These are phyloP conservation scores for Agonopterix heracliana DNA, from an alignment of 2,888 invertebrate species.

Conservation along the genomic window DNA sequence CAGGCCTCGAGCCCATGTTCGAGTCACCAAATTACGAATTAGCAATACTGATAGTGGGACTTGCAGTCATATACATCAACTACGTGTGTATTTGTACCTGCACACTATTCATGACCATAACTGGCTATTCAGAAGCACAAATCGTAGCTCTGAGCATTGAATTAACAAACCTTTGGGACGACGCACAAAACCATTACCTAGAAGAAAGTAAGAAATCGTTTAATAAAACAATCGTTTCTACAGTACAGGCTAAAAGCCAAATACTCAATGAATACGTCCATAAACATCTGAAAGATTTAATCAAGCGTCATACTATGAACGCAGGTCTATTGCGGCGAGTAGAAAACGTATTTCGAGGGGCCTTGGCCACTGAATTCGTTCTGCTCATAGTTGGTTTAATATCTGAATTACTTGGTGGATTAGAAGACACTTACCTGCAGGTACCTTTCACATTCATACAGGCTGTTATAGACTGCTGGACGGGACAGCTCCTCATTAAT, in stretches of 20 bases:
- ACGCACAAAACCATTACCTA: constrained; percentile 21
- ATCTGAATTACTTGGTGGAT: constrained; percentile 31
- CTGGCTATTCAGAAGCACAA: constrained; percentile 45
- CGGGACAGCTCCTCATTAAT: constrained; percentile 46
- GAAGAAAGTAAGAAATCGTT: not conserved
- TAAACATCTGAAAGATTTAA: constrained; percentile 20
- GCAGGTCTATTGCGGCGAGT: constrained; percentile 24
- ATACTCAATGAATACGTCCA: constrained; percentile 19
- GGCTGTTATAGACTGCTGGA: constrained; percentile 42
- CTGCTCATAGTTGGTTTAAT: constrained; percentile 27
- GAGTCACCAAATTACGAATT: constrained; percentile 47
- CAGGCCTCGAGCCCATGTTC: constrained; percentile 46
- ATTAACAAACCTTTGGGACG: constrained; percentile 32
- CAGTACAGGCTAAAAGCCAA: not conserved
- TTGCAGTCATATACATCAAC: constrained; percentile 3
- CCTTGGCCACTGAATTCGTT: constrained; percentile 33
- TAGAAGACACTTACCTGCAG: constrained; percentile 40
- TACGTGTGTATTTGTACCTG: constrained; percentile 33
- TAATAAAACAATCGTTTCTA: too few species aligned
- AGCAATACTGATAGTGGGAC: constrained; percentile 18
- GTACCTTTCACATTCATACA: constrained; percentile 32
- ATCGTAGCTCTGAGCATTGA: constrained; percentile 42
- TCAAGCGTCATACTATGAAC: constrained; percentile 23
- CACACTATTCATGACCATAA: constrained; percentile 32
- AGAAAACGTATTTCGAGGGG: constrained; percentile 28